These are phyloP conservation scores for Bombus confusus DNA, from an alignment of 1,140 invertebrate species.

Conservation along the genomic window DNA sequence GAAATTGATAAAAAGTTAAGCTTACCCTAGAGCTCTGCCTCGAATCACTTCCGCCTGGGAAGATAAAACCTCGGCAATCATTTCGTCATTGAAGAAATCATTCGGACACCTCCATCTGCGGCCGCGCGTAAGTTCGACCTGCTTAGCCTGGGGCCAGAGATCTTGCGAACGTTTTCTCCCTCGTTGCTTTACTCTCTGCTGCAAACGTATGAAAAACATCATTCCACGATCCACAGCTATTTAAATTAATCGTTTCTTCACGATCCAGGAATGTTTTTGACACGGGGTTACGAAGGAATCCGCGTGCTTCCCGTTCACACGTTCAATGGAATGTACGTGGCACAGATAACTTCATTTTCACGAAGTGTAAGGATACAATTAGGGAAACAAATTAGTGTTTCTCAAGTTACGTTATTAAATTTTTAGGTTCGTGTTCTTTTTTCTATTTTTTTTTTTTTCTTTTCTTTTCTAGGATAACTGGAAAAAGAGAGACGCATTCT, in stretches of 20 bases:
- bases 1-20: background rate
- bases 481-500: no score
- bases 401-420: background rate
- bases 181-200: conserved; percentile 73
- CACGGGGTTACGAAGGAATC: conserved; percentile 17
- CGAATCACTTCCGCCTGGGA: conserved; percentile 89
- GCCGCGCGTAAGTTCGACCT: conserved; percentile 83
- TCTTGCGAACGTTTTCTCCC: conserved; percentile 77
- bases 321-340: background rate
- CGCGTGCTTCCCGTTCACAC: background rate
- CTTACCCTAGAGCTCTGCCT: conserved; percentile 89
- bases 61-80: conserved; percentile 89
- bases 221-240: background rate
- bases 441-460: no score
- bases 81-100: conserved; percentile 90
- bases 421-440: background rate
- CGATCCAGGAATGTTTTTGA: background rate
- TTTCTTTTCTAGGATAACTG: background rate
- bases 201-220: conserved; percentile 44
- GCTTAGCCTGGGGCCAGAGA: conserved; percentile 81
- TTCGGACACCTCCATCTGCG: conserved; percentile 89
- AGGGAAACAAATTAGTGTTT: background rate
- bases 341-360: conserved; percentile 6
- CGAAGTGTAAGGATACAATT: background rate
- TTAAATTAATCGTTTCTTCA: background rate